These are phyloP conservation scores for Oncopeltus fasciatus DNA, from an alignment of 1,140 invertebrate species.

Conservation along the genomic window DNA sequence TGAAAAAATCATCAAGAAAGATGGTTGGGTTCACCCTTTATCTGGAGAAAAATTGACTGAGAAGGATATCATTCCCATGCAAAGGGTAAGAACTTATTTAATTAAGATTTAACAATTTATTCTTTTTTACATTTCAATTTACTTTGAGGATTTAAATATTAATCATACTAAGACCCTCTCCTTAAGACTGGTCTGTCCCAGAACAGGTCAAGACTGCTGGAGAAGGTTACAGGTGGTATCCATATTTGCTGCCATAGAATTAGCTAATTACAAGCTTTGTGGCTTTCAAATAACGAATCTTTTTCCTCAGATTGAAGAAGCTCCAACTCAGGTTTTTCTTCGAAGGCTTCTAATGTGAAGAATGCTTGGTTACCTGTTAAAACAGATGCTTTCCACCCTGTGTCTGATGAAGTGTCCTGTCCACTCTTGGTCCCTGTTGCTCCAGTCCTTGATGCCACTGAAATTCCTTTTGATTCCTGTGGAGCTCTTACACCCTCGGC, in stretches of 20 bases:
- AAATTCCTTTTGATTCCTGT: too few relatives aligned
- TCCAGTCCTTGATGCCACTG: too few relatives aligned
- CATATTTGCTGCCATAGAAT: too few relatives aligned
- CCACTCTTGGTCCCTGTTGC: too few relatives aligned
- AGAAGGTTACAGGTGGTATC: too few relatives aligned
- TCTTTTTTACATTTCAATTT: background rate
- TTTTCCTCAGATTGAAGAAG: background rate
- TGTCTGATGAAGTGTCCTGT: too few relatives aligned
- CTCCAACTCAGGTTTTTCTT: background rate
- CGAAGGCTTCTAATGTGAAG: too few relatives aligned
- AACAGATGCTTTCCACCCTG: too few relatives aligned
- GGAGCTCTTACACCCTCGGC: too few relatives aligned
- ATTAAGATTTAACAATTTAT: background rate
- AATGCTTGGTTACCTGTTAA: too few relatives aligned
- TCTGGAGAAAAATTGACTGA: constrained; percentile 77
- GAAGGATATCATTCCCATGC: constrained; percentile 81
- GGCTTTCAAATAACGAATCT: background rate
- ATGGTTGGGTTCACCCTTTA: constrained; percentile 92
- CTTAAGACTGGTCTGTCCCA: too few relatives aligned
- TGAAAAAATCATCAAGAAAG: constrained; percentile 91
- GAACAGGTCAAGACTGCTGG: background rate
- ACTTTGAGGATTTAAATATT: background rate
- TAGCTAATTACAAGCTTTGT: too few relatives aligned
- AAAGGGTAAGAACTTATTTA: constrained; percentile 45
- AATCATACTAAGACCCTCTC: background rate